Conservation (phyloP, 1,140 invertebrate genomes). For the Cydia amplana region DNA sequence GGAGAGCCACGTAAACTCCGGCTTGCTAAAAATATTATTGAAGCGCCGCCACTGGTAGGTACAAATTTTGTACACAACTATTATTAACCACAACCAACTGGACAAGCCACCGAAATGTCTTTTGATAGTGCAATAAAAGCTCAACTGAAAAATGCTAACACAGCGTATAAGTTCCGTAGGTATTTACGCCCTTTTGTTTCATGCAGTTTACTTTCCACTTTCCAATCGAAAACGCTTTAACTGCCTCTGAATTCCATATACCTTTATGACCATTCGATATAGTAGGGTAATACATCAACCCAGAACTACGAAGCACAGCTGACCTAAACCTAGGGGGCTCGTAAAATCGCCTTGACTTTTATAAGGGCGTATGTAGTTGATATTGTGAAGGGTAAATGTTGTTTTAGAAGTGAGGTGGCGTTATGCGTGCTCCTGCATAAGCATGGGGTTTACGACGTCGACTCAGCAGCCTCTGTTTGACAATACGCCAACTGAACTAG, state of each 20-base stretch:
- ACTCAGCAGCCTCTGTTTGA: conserved; percentile 30
- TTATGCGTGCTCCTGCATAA: conserved; percentile 9
- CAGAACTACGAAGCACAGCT: not conserved
- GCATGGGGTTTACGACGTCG: conserved; percentile 2
- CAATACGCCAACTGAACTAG: conserved; percentile 21
- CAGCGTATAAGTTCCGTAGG: not conserved
- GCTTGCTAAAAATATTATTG: too few relatives aligned
- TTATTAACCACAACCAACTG: not conserved
- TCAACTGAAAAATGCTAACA: not conserved
- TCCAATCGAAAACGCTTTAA: not conserved
- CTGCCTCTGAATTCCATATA: not conserved
- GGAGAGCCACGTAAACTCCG: too few relatives aligned
- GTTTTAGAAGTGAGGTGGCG: not conserved
- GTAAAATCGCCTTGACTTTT: not conserved
- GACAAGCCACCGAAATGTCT: not conserved
- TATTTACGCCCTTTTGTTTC: not conserved
- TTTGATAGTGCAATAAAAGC: not conserved
- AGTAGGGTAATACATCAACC: not conserved
- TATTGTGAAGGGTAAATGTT: not conserved
- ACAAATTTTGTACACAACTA: not conserved
- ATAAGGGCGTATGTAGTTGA: not conserved
- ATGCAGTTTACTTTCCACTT: not conserved
- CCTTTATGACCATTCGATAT: not conserved
- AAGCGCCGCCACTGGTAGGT: not conserved
- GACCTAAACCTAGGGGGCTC: not conserved